Conservation (phyloP, 1,140 invertebrate genomes). For the Hyles vespertilio region DNA sequence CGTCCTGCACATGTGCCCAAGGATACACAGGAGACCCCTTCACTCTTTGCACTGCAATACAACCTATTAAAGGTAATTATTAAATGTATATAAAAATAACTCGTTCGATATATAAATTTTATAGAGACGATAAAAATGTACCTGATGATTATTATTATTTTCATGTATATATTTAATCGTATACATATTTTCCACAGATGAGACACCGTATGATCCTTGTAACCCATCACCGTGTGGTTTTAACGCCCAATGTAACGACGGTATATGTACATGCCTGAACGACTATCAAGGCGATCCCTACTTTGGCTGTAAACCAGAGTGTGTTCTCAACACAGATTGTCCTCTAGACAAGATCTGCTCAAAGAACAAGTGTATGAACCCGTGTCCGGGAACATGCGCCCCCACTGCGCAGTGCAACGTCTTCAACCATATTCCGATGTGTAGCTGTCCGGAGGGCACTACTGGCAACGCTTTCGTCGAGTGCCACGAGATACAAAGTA, state of each 20-base stretch:
- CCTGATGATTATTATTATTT: neutral
- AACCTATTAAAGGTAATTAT: slow-evolving; percentile 75
- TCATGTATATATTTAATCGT: too few relatives aligned
- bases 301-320: slow-evolving; percentile 82
- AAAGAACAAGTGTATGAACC: slow-evolving; percentile 83
- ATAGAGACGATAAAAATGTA: neutral
- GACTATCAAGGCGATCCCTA: slow-evolving; percentile 84
- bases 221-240: slow-evolving; percentile 84
- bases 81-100: neutral
- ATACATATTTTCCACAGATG: slow-evolving; percentile 54
- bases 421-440: slow-evolving; percentile 83
- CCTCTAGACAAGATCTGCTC: slow-evolving; percentile 80
- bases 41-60: slow-evolving; percentile 68
- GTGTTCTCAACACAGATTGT: slow-evolving; percentile 82
- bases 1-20: slow-evolving; percentile 79
- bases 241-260: slow-evolving; percentile 80
- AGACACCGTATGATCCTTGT: slow-evolving; percentile 77
- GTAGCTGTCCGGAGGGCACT: slow-evolving; percentile 78
- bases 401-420: slow-evolving; percentile 81
- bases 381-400: slow-evolving; percentile 84
- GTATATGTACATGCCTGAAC: slow-evolving; percentile 79
- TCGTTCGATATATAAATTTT: neutral
- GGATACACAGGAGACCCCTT: slow-evolving; percentile 82
- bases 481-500: slow-evolving; percentile 70
- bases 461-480: slow-evolving; percentile 80